These are phyloP conservation scores for Speoplatyrhinus poulsoni DNA, from an alignment of 2,113 vertebrate species.

Conservation along the genomic window DNA sequence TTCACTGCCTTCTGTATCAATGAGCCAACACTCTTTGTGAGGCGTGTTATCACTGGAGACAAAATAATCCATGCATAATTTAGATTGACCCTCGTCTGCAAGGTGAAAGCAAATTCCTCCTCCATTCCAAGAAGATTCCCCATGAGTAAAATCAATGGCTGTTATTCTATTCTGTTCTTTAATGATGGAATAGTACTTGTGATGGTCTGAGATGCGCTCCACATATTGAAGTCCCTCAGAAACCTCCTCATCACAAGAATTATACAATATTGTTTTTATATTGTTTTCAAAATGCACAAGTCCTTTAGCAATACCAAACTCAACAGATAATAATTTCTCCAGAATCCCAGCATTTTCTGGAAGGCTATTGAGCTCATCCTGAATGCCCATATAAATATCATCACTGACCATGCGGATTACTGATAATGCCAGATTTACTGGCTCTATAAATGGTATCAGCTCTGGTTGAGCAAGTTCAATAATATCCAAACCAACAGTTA, in stretches of 20 bases:
- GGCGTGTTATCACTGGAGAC: constrained; percentile 26
- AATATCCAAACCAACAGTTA: not conserved
- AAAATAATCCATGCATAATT: constrained; percentile 51
- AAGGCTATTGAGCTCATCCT: constrained; percentile 40
- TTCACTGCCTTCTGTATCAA: constrained; percentile 29
- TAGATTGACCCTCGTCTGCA: constrained; percentile 33
- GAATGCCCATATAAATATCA: constrained; percentile 38
- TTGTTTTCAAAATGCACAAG: rapidly evolving
- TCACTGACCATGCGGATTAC: constrained; percentile 40
- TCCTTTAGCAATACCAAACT: constrained; percentile 7
- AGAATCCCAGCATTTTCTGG: constrained; percentile 28
- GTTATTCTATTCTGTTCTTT: constrained; percentile 1
- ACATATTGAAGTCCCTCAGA: constrained; percentile 42
- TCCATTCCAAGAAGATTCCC: constrained; percentile 48
- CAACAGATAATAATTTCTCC: constrained; percentile 11
- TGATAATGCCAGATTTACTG: constrained; percentile 34
- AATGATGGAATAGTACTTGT: constrained; percentile 31
- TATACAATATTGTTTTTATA: constrained; percentile 23
- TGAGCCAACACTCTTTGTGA: constrained; percentile 20
- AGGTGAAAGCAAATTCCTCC: constrained; percentile 51
- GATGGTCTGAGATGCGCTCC: constrained; percentile 50
- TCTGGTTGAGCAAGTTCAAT: constrained; percentile 5
- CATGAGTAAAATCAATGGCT: constrained; percentile 42
- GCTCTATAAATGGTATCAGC: constrained; percentile 28
- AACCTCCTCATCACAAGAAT: constrained; percentile 37